phyloP scores from a whole-genome alignment of 2,797 vertebrate species.

The Betta splendens region DNA sequence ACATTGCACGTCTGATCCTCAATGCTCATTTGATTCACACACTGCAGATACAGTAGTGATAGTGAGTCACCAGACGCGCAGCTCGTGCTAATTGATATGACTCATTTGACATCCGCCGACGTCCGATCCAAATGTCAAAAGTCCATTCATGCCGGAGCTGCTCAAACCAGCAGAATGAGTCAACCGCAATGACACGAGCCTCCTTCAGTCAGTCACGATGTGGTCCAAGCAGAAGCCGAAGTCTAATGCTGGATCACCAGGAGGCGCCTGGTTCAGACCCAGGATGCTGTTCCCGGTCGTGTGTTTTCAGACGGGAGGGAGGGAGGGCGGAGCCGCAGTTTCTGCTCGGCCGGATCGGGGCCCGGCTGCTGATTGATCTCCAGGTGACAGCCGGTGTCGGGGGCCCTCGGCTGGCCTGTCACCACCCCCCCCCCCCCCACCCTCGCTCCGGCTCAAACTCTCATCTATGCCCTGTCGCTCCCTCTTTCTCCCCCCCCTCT shows the following conservation, averaged over 20 bases:
- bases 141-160: slow-evolving; percentile 31
- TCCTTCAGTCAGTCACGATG: no score
- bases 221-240: slow-evolving; percentile 9
- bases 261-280: no score
- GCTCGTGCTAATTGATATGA: slow-evolving; percentile 23
- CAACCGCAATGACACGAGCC: slow-evolving; percentile 17
- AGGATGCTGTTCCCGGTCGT: slow-evolving; percentile 13
- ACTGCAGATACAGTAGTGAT: no score
- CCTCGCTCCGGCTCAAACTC: slow-evolving; percentile 3
- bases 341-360: slow-evolving; percentile 59
- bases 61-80: slow-evolving; percentile 16
- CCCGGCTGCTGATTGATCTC: slow-evolving; percentile 73
- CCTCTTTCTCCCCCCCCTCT: slow-evolving; percentile 42
- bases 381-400: slow-evolving; percentile 76
- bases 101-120: slow-evolving; percentile 38
- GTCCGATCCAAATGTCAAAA: slow-evolving; percentile 8
- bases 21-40: slow-evolving; percentile 19
- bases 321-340: slow-evolving; percentile 53
- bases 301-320: slow-evolving; percentile 31
- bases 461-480: slow-evolving; percentile 46
- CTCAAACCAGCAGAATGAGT: slow-evolving; percentile 28
- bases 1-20: not conserved
- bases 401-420: slow-evolving; percentile 68
- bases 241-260: slow-evolving; percentile 17
- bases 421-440: slow-evolving; percentile 25